phyloP scores from a whole-genome alignment of 2,888 invertebrate genomes.

The Drosophila austrosaltans region DNA sequence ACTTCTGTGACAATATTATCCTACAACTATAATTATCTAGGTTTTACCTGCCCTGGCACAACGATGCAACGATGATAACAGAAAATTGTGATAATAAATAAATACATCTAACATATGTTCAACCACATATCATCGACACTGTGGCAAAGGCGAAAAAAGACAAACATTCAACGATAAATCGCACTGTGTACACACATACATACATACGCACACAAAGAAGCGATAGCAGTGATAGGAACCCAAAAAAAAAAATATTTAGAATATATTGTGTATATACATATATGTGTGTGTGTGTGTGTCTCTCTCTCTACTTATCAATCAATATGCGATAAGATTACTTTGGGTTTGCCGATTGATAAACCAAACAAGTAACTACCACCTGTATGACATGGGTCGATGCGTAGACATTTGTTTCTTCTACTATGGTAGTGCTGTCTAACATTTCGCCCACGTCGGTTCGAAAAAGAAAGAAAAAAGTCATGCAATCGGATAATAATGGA shows the following conservation, averaged over 20 bases:
- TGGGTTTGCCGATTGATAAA: slow-evolving; percentile 46
- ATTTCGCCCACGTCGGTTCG: slow-evolving; percentile 43
- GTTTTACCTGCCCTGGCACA: too few relatives aligned
- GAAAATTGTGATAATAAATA: too few relatives aligned
- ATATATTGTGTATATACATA: not conserved
- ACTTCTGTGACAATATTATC: too few relatives aligned
- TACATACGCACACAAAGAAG: slow-evolving; percentile 24
- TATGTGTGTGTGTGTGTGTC: not conserved
- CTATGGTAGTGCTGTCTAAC: slow-evolving; percentile 44
- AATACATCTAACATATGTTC: not conserved
- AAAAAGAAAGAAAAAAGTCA: slow-evolving; percentile 1
- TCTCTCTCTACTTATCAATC: slow-evolving; percentile 58
- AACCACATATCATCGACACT: not conserved
- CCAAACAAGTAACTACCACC: slow-evolving; percentile 32
- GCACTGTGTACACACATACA: slow-evolving; percentile 3
- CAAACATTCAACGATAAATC: slow-evolving; percentile 47
- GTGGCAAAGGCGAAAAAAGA: slow-evolving; percentile 21
- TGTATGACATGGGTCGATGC: slow-evolving; percentile 31
- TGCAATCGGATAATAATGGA: slow-evolving; percentile 14
- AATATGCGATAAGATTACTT: slow-evolving; percentile 65
- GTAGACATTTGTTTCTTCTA: slow-evolving; percentile 18
- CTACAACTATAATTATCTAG: too few relatives aligned
- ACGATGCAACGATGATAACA: too few relatives aligned
- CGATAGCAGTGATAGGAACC: slow-evolving; percentile 22
- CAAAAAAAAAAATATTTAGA: not conserved